phyloP scores from a whole-genome alignment of 2,113 vertebrate genomes.

The Capreolus pygargus region DNA sequence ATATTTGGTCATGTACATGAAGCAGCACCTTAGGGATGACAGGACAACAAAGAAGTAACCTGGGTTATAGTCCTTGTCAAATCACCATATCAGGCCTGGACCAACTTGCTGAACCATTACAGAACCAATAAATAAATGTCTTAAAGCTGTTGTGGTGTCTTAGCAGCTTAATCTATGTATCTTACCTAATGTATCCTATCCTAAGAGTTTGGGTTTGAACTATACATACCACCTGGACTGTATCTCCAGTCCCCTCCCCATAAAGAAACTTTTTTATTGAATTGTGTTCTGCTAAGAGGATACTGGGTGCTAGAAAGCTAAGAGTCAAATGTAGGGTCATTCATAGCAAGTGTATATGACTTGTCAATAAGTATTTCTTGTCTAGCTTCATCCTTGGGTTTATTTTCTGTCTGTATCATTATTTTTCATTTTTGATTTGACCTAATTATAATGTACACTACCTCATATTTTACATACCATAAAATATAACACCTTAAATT shows the following conservation, averaged over 20 bases:
- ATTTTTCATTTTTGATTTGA: conserved; percentile 8
- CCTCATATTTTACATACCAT: not conserved
- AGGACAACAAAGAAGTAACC: not conserved
- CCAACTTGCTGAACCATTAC: not conserved
- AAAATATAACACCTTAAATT: not conserved
- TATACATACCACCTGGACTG: not conserved
- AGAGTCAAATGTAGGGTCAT: not conserved
- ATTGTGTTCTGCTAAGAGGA: not conserved
- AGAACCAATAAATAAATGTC: not conserved
- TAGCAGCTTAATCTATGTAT: not conserved
- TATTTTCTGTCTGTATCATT: not conserved
- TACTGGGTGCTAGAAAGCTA: not conserved
- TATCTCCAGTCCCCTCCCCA: not conserved
- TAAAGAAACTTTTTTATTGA: not conserved
- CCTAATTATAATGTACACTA: not conserved
- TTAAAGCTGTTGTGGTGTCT: not conserved
- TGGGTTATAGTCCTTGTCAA: not conserved
- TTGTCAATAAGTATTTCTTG: not conserved
- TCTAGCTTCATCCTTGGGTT: not conserved
- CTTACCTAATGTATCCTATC: not conserved
- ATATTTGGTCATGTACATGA: not conserved
- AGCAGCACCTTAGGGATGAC: not conserved
- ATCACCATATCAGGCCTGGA: not conserved
- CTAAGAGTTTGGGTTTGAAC: not conserved
- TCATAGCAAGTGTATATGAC: not conserved